Percentiles rank a stretch among this genome's conserved stretches.
Conservation (phyloP, 2,797 vertebrate genomes). For the Halcyon badia region DNA sequence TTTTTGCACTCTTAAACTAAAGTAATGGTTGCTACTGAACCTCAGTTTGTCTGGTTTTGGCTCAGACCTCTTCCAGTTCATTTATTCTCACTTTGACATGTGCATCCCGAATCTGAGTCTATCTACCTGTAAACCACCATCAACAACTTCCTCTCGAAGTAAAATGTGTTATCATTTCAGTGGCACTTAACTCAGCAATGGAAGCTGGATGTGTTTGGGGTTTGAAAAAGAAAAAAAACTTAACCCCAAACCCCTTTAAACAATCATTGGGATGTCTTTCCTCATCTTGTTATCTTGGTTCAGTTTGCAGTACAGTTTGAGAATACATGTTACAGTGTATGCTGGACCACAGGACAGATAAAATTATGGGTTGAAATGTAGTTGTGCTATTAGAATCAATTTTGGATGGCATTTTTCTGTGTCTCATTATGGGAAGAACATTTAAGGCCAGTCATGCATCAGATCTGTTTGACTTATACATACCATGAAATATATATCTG, state of each 20-base stretch:
- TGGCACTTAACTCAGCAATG: not conserved
- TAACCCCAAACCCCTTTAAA: accelerated
- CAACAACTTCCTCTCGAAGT: not conserved
- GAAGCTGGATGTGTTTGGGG: not conserved
- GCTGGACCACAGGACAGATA: not conserved
- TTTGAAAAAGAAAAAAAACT: not conserved
- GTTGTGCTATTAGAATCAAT: not conserved
- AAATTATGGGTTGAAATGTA: not conserved
- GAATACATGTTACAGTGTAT: not conserved
- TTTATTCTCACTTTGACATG: constrained; percentile 5
- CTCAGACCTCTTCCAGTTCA: not conserved
- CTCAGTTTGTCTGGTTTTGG: not conserved
- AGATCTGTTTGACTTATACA: not conserved
- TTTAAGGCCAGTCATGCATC: not conserved
- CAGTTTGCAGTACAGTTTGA: not conserved
- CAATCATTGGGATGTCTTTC: not conserved
- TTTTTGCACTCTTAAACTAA: not conserved
- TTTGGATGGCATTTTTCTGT: not conserved
- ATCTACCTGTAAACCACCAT: not conserved
- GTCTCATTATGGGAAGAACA: not conserved
- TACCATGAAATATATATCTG: not conserved
- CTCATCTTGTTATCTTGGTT: not conserved
- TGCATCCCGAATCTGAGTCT: not conserved
- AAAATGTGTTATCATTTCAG: not conserved
- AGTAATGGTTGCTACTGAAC: not conserved